Percentiles rank a stretch among this genome's conserved stretches.
Conservation (phyloP, 2,888 invertebrate species). For the Tetramorium bicarinatum region DNA sequence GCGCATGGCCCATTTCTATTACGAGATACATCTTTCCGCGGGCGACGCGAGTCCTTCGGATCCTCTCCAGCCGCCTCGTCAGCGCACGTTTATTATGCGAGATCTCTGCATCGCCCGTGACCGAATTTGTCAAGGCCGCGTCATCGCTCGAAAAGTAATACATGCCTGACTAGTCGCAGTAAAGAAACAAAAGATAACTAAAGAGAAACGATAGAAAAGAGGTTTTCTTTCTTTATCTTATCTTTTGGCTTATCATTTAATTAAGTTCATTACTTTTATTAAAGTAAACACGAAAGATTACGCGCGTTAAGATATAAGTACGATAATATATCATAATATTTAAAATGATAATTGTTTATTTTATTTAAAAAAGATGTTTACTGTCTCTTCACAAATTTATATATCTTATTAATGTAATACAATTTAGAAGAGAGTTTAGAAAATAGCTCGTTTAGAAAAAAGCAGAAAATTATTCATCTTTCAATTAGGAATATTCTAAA, state of each 20-base stretch:
- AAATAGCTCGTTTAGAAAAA: not conserved
- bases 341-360: not conserved
- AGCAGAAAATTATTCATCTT: not conserved
- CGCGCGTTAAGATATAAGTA: not conserved
- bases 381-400: not conserved
- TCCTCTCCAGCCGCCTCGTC: not conserved
- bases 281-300: not conserved
- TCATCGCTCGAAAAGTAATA: conserved; percentile 24
- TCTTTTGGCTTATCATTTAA: not conserved
- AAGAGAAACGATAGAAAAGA: not conserved
- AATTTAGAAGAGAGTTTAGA: not conserved
- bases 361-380: not conserved
- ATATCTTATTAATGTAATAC: not conserved
- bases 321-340: not conserved
- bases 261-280: conserved; percentile 10
- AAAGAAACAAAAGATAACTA: not conserved
- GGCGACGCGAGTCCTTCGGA: conserved; percentile 11
- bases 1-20: conserved; percentile 16
- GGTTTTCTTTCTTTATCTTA: not conserved
- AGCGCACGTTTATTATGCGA: not conserved
- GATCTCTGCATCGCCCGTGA: conserved; percentile 32
- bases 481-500: not conserved
- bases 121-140: conserved; percentile 50
- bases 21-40: conserved; percentile 22
- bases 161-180: not conserved